Base-by-base conservation (phyloP, 2,797 vertebrate species). In the Phataginus tricuspis region DNA sequence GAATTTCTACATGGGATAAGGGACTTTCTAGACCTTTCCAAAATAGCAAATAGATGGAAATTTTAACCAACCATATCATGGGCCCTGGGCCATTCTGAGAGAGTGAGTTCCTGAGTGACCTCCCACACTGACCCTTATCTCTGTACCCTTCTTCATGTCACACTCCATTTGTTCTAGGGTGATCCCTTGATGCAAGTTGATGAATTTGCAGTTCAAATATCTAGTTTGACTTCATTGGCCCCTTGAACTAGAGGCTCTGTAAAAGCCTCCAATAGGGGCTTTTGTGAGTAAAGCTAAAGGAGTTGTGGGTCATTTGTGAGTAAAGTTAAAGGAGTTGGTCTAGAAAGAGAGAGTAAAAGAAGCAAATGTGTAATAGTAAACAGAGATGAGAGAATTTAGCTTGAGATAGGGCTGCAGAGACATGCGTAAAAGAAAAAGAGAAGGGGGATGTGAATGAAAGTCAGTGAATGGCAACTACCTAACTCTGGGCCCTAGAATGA, bases 271-370 rank as follows among this genome's bases (percentile, higher is more conserved):
- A 16, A 10, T 37, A 23, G 27, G 8, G 4, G 45, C 31, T 57
- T 9, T 68, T 66, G 18, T 75, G 7, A 91, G 63, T 53, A 90
- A 85, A 95, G 34, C n/a, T 78, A 72, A 94, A 72, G 16, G 25
- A 51, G n/a, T 45, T 72, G 39, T 55, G 23, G n/a, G n/a, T 21
- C 31, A 63, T 9, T 68, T 66, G 18, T 75, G 7, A 91, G 63
- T 53, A 90, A 85, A 95, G 34, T 29, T 78, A 72, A 94, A 72
- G 16, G 25, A 23, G 9, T 34, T 57, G 23, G 4, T 91, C 49
- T 61, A 88, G n/a, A 91, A 84, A 89, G 31, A 85, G 27, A 94
- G 31, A 89, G n/a, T 45, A 42, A 68, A 72, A 57, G 34, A 31
- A 93, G 25, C 5, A 59, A n/a, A 59, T 51, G 5, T 37, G 1